phyloP scores from a whole-genome alignment of 2,113 vertebrate genomes.

The Phyllopteryx taeniolatus region DNA sequence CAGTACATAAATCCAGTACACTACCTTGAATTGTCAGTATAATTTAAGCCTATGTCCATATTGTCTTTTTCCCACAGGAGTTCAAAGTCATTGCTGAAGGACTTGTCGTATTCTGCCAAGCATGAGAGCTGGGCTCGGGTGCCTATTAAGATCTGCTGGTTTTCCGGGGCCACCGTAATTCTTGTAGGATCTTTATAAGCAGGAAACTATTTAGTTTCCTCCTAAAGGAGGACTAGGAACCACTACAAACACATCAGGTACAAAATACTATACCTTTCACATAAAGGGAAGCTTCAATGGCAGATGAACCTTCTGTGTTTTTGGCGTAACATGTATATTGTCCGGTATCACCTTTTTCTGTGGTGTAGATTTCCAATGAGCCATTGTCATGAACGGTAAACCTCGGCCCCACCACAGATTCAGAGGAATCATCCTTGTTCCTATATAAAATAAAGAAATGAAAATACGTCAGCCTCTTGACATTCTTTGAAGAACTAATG shows the following conservation, averaged over 20 bases:
- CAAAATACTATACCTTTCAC: conserved; percentile 80
- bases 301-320: conserved; percentile 81
- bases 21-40: conserved; percentile 80
- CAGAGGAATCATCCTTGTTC: conserved; percentile 79
- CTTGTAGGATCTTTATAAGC: conserved; percentile 82
- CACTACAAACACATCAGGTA: conserved; percentile 8
- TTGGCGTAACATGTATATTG: conserved; percentile 84
- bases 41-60: conserved; percentile 72
- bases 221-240: conserved; percentile 6
- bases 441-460: conserved; percentile 53
- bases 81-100: conserved; percentile 81
- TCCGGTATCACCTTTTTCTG: conserved; percentile 77
- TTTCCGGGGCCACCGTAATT: conserved; percentile 75
- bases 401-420: conserved; percentile 64
- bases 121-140: conserved; percentile 81
- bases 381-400: conserved; percentile 77
- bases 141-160: conserved; percentile 76
- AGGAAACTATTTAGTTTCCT: conserved; percentile 34
- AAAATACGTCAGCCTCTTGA: not conserved
- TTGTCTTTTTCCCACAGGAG: conserved; percentile 88
- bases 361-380: conserved; percentile 78
- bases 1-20: conserved; percentile 4
- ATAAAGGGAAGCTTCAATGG: conserved; percentile 79
- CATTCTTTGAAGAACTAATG: not conserved
- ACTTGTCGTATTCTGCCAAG: conserved; percentile 80